Evolutionary conservation across 2,888 invertebrate genomes (phyloP).

Genomic region (Orthosia cruda): DNA sequence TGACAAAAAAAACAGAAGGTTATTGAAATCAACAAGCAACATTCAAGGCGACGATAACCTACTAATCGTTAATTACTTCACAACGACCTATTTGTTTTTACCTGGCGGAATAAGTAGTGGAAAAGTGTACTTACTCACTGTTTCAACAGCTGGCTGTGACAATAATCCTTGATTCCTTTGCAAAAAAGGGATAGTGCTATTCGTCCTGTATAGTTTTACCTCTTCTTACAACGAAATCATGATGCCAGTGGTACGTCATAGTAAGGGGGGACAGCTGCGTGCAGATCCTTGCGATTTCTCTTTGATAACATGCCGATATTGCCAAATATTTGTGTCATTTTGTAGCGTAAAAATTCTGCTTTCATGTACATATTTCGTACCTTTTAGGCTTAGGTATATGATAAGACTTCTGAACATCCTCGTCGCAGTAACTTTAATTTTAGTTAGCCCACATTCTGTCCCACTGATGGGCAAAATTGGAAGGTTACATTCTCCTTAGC

Average conservation of each 20-base stretch:
- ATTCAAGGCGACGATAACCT: constrained; percentile 69
- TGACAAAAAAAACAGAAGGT: constrained; percentile 51
- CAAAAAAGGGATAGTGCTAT: too few species aligned
- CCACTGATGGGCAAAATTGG: too few species aligned
- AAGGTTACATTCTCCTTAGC: too few species aligned
- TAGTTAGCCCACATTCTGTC: too few species aligned
- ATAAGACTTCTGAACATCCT: background rate
- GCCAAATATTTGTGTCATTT: constrained; percentile 38
- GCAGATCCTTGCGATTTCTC: constrained; percentile 45
- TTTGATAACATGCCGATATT: constrained; percentile 51
- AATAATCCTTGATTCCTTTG: too few species aligned
- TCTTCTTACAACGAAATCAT: too few species aligned
- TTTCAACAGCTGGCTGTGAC: constrained; percentile 37
- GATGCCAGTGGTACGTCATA: too few species aligned
- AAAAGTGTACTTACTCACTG: constrained; percentile 38
- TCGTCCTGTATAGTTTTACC: too few species aligned
- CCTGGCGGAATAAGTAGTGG: constrained; percentile 40
- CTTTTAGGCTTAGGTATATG: background rate
- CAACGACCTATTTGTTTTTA: constrained; percentile 70
- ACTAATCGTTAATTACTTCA: constrained; percentile 69
- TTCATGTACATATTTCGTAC: background rate
- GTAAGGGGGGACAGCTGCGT: constrained; percentile 8
- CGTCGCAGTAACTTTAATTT: background rate
- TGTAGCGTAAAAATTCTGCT: constrained; percentile 22
- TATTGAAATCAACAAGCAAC: constrained; percentile 58